These are phyloP conservation scores for Tetraneura akinire DNA, from an alignment of 1,140 invertebrate genomes.

Conservation along the genomic window DNA sequence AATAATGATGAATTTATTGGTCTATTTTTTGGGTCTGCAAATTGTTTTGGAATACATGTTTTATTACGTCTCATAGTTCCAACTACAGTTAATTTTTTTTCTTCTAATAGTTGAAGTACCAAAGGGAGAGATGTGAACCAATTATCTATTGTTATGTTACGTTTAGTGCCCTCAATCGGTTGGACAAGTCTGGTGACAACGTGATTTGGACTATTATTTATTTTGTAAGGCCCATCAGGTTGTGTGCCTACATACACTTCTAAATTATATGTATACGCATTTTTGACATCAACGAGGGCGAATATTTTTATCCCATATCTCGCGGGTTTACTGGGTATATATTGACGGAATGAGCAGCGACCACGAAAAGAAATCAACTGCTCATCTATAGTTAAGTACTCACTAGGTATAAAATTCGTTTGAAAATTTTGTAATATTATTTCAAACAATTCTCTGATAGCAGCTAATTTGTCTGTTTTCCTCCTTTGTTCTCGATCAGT, in stretches of 20 bases:
- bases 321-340: constrained; percentile 53
- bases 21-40: constrained; percentile 52
- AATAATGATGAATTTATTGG: constrained; percentile 40
- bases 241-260: constrained; percentile 58
- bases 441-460: constrained; percentile 53
- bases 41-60: constrained; percentile 27
- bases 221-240: constrained; percentile 54
- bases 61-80: constrained; percentile 56
- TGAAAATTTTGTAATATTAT: constrained; percentile 52
- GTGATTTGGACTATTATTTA: background rate
- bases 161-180: constrained; percentile 54
- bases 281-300: constrained; percentile 56
- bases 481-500: constrained; percentile 54
- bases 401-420: constrained; percentile 53
- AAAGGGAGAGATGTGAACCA: constrained; percentile 55
- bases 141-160: constrained; percentile 57
- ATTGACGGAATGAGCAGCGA: constrained; percentile 58
- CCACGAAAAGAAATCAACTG: constrained; percentile 58
- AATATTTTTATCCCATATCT: constrained; percentile 61
- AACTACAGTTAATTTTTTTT: constrained; percentile 53
- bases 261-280: constrained; percentile 56
- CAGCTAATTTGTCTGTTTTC: constrained; percentile 57
- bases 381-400: constrained; percentile 58
- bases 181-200: constrained; percentile 51
- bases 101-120: constrained; percentile 55